Conservation (phyloP, 2,888 invertebrate species). For the Strigamia transsilvanica region DNA sequence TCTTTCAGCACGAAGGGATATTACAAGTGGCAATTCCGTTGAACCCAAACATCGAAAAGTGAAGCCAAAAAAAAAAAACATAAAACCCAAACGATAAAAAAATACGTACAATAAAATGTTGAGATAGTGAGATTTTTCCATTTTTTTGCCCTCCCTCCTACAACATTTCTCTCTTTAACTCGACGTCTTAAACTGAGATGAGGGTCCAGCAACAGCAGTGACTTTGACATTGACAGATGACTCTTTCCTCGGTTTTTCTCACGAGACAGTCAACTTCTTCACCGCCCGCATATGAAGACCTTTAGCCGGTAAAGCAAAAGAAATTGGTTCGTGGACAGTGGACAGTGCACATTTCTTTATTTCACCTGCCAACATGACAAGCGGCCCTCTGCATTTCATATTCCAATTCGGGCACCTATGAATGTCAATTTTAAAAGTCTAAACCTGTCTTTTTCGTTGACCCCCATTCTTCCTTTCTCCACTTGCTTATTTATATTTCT, state of each 20-base stretch:
- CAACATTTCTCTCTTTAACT: neutral
- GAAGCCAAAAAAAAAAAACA: too few species aligned
- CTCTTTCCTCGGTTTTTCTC: neutral
- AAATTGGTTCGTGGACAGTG: too few species aligned
- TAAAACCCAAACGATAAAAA: too few species aligned
- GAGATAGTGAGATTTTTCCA: too few species aligned
- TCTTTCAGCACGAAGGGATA: too few species aligned
- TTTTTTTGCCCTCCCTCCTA: neutral
- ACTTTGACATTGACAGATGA: constrained; percentile 12
- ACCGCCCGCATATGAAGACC: too few species aligned
- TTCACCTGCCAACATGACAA: neutral
- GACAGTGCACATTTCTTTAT: too few species aligned
- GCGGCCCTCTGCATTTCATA: neutral
- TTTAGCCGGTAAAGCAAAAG: too few species aligned
- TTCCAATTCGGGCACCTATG: neutral
- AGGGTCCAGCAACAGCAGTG: neutral
- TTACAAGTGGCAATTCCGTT: too few species aligned
- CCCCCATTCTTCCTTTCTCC: neutral
- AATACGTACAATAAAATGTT: too few species aligned
- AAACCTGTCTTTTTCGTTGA: neutral
- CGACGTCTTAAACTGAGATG: neutral
- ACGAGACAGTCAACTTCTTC: neutral
- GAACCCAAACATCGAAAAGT: too few species aligned
- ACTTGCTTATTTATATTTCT: neutral
- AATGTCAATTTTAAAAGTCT: neutral